Evolutionary conservation across 2,888 invertebrate species (phyloP).

Genomic region (Leptarthrus brevirostris): DNA sequence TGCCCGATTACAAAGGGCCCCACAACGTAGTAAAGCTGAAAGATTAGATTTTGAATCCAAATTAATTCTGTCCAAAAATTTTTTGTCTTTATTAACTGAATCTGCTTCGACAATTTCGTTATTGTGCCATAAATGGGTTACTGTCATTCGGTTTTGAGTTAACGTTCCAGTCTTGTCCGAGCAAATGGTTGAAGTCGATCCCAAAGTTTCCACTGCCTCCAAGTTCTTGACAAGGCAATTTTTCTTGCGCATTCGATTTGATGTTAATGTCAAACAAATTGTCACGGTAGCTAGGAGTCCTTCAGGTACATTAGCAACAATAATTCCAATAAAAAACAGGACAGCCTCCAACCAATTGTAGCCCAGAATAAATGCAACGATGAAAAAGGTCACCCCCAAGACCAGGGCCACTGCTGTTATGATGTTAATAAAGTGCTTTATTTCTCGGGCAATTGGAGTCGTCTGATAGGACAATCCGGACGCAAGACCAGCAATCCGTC

Average conservation of each 20-base stretch:
- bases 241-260: conserved; percentile 96
- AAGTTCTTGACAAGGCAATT: conserved; percentile 97
- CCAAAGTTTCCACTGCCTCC: conserved; percentile 96
- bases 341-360: conserved; percentile 97
- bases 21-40: conserved; percentile 83
- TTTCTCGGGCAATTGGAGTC: conserved; percentile 96
- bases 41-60: conserved; percentile 58
- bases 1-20: conserved; percentile 93
- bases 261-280: conserved; percentile 94
- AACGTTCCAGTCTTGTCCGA: conserved; percentile 97
- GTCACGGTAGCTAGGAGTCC: conserved; percentile 96
- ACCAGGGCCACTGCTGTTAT: conserved; percentile 93
- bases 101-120: conserved; percentile 96
- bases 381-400: conserved; percentile 91
- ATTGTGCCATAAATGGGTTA: conserved; percentile 98
- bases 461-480: conserved; percentile 90
- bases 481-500: conserved; percentile 88
- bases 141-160: conserved; percentile 97
- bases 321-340: conserved; percentile 96
- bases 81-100: conserved; percentile 87
- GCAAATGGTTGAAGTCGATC: conserved; percentile 97
- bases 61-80: conserved; percentile 93
- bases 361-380: conserved; percentile 92
- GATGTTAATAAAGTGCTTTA: conserved; percentile 95
- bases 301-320: conserved; percentile 98